Evolutionary conservation across 2,888 invertebrate species (phyloP), one percentile per base, ranked within the genome.

Genomic region (Eupithecia exiguata): DNA sequence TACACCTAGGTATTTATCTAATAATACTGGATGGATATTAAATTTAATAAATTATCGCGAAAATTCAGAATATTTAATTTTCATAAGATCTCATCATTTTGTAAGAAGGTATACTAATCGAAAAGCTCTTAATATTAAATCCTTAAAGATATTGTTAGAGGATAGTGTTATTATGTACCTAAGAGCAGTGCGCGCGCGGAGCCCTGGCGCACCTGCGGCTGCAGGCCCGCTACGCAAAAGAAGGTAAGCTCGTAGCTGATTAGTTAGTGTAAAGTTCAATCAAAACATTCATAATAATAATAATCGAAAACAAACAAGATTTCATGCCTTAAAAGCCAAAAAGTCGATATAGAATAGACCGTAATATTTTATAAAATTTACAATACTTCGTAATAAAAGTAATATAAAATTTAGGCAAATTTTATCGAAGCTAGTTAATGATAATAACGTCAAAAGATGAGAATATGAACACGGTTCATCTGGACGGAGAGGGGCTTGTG

Each of bases 1-100:
- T 90, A 92, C 79, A 91, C 87, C 89, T 92, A 58, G 21, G 14
- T 58, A 92, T 91, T 89, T 87, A 89, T 92, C 92, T 93, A 93
- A 93, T 92, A 92, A 94, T 93, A 94, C 92, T 94, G 94, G 93
- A 94, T 93, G 93, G 92, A 93, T 87, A 92, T 91, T 92, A 90
- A 89, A 89, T 92, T 87, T 88, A 90, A 90, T 91, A 91, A 92
- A 90, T 89, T 90, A 90, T 91, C 87, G 91, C 91, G 90, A 91
- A 90, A 92, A 90, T 91, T 92, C 89, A 84, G 91, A 91, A 88
- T 89, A 90, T 85, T 58, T 58, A 58, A 58, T 58, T 58, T 91
- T 93, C 92, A 93, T 93, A 93, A 93, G 93, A 93, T 91, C 89
- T 91, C 89, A 87, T 89, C 83, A 80, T 88, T 89, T 91, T 89